These are phyloP conservation scores for Recurvirostra avosetta DNA, from an alignment of 2,113 vertebrate genomes.

Conservation along the genomic window DNA sequence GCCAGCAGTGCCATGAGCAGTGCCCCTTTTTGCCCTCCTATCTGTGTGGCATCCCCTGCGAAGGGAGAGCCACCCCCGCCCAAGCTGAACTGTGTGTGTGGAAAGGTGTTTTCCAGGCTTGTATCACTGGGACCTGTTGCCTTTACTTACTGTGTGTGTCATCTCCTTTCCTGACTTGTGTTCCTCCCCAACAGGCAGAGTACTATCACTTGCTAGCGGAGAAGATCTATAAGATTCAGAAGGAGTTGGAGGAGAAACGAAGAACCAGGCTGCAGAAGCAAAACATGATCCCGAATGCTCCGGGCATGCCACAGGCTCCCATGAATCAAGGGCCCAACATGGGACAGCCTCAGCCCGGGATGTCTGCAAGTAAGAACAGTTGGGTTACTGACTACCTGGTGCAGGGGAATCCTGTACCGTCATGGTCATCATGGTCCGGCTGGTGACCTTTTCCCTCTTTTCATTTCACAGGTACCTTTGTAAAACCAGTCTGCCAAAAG, in stretches of 20 bases:
- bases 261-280: conserved; percentile 94
- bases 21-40: background rate
- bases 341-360: conserved; percentile 82
- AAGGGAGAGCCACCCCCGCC: background rate
- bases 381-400: background rate
- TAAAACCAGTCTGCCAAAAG: background rate
- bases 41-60: background rate
- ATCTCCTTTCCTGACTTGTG: background rate
- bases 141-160: background rate
- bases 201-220: conserved; percentile 96
- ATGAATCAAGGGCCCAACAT: conserved; percentile 83
- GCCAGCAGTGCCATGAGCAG: background rate
- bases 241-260: conserved; percentile 95
- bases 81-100: background rate
- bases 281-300: conserved; percentile 84
- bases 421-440: background rate
- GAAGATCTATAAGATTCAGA: conserved; percentile 98
- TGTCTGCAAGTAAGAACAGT: conserved; percentile 85
- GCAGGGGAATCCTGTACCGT: background rate
- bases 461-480: background rate
- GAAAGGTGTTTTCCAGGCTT: background rate
- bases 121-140: background rate
- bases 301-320: conserved; percentile 78
- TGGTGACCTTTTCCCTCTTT: background rate
- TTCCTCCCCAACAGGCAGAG: conserved; percentile 80